These are phyloP conservation scores for Colletes latitarsis DNA, from an alignment of 1,140 invertebrate species.

Conservation along the genomic window DNA sequence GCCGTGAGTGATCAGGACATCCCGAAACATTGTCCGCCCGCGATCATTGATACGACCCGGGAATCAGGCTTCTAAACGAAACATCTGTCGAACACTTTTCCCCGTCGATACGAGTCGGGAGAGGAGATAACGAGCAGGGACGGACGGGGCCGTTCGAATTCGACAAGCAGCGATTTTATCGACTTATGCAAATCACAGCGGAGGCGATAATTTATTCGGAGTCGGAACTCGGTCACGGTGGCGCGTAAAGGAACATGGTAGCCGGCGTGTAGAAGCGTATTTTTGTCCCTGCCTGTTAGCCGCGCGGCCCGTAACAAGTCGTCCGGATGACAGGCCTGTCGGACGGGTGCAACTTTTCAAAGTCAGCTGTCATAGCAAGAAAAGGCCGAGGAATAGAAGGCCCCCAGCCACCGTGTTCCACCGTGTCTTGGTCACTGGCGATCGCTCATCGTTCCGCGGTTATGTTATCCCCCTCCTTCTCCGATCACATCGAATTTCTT, in stretches of 20 bases:
- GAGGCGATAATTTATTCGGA: constrained; percentile 59
- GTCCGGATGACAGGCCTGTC: constrained; percentile 68
- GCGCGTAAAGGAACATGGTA: constrained; percentile 63
- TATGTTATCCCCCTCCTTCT: neutral
- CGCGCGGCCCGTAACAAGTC: constrained; percentile 60
- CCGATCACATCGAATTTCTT: constrained; percentile 27
- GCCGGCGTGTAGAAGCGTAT: constrained; percentile 59
- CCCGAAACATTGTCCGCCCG: no score
- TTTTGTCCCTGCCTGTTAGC: constrained; percentile 64
- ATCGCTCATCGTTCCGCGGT: constrained; percentile 45
- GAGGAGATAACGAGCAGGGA: constrained; percentile 19
- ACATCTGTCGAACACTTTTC: constrained; percentile 43
- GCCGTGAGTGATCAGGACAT: neutral
- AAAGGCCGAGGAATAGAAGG: constrained; percentile 59
- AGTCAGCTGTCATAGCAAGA: constrained; percentile 66
- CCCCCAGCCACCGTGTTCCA: constrained; percentile 51
- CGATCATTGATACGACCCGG: neutral
- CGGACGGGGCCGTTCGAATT: constrained; percentile 25
- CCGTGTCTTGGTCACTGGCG: constrained; percentile 2
- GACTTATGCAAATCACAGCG: constrained; percentile 54
- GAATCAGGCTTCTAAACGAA: constrained; percentile 23
- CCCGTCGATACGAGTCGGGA: constrained; percentile 1
- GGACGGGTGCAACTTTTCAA: constrained; percentile 75
- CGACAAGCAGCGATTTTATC: constrained; percentile 61
- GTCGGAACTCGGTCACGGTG: constrained; percentile 58